A percentile compares a stretch with the other conserved stretches of the same genome.
These are phyloP conservation scores for Agelastica alni DNA, from an alignment of 2,888 invertebrate species.

Conservation along the genomic window DNA sequence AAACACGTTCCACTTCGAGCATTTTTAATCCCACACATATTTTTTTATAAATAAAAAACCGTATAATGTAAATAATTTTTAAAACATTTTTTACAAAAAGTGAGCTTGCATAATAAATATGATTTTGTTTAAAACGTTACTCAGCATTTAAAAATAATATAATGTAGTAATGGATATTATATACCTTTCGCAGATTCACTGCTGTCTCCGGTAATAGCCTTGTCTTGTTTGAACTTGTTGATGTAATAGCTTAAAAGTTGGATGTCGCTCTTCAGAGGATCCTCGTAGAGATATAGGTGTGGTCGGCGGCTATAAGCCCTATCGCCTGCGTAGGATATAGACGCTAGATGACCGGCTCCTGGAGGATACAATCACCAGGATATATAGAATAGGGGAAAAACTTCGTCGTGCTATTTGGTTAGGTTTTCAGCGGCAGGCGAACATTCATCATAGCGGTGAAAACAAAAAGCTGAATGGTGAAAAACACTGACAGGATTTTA, in stretches of 20 bases:
- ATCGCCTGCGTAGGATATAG: slow-evolving; percentile 82
- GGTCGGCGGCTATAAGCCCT: slow-evolving; percentile 77
- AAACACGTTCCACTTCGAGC: too few species aligned
- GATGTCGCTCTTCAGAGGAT: slow-evolving; percentile 81
- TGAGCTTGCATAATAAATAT: too few species aligned
- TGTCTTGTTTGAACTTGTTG: slow-evolving; percentile 65
- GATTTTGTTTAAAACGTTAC: too few species aligned
- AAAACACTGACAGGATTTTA: too few species aligned
- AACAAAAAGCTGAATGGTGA: background rate
- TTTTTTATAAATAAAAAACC: too few species aligned
- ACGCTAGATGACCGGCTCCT: slow-evolving; percentile 84
- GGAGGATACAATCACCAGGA: slow-evolving; percentile 16
- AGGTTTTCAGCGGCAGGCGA: background rate
- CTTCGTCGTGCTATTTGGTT: too few species aligned
- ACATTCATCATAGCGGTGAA: background rate
- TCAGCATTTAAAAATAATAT: background rate
- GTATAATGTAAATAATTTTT: too few species aligned
- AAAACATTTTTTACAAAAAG: too few species aligned
- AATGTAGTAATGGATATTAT: too few species aligned
- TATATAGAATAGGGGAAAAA: slow-evolving; percentile 12
- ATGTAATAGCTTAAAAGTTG: slow-evolving; percentile 86
- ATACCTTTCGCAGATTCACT: slow-evolving; percentile 32
- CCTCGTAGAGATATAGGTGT: slow-evolving; percentile 65
- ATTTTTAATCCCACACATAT: too few species aligned
- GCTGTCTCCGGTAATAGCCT: slow-evolving; percentile 53